Conservation (phyloP, 2,113 vertebrate species). For the Channa argus region DNA sequence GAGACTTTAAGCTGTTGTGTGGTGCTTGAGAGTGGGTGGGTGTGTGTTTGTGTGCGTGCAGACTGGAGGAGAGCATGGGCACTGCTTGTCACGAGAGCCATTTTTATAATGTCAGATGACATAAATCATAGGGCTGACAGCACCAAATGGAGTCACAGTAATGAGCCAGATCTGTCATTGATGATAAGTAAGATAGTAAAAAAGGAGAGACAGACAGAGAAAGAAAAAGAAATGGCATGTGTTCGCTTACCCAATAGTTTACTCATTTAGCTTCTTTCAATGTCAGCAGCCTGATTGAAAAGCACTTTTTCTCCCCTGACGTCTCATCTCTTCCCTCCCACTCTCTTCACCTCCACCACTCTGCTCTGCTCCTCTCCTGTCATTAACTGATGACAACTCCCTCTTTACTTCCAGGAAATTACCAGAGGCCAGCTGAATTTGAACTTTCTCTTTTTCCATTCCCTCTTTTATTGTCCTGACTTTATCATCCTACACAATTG, state of each 20-base stretch:
- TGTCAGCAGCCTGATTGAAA: conserved; percentile 53
- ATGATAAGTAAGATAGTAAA: conserved; percentile 52
- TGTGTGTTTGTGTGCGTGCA: conserved; percentile 29
- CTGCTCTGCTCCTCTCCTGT: conserved; percentile 23
- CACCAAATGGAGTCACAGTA: conserved; percentile 70
- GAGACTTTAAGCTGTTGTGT: conserved; percentile 23
- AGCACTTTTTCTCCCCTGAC: conserved; percentile 1
- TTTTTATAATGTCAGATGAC: conserved; percentile 77
- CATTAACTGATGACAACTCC: conserved; percentile 27
- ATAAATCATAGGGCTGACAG: conserved; percentile 77
- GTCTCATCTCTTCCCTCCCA: conserved; percentile 46
- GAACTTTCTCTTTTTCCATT: conserved; percentile 40
- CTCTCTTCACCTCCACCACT: conserved; percentile 38
- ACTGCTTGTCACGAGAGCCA: conserved; percentile 68
- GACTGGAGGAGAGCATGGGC: conserved; percentile 46
- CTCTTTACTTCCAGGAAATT: conserved; percentile 48
- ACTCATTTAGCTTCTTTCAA: conserved; percentile 58
- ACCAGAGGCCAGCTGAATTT: conserved; percentile 45
- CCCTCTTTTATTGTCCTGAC: conserved; percentile 43
- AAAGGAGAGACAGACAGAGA: conserved; percentile 8
- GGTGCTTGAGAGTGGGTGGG: conserved; percentile 18
- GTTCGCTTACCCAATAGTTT: conserved; percentile 42
- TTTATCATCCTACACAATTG: conserved; percentile 66
- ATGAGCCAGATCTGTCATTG: conserved; percentile 72
- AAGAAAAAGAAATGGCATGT: conserved; percentile 13